These are phyloP conservation scores for Unio delphinus DNA, from an alignment of 2,888 invertebrate species.

Conservation along the genomic window DNA sequence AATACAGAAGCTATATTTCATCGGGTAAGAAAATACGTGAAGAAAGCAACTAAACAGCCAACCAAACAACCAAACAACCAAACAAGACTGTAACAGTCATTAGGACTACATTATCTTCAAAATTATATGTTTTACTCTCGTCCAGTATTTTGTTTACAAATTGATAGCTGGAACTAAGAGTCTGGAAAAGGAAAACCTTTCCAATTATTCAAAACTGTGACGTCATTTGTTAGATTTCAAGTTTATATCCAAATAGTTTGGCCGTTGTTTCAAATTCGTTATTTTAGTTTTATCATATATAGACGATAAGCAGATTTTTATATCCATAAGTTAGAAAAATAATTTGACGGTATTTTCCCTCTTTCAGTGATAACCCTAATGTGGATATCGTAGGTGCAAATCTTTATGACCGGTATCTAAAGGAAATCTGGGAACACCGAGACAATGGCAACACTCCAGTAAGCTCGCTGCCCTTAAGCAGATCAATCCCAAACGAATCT, in stretches of 20 bases:
- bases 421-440: constrained; percentile 23
- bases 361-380: constrained; percentile 68
- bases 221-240: too few relatives aligned
- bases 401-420: constrained; percentile 65
- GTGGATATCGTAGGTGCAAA: constrained; percentile 71
- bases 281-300: too few relatives aligned
- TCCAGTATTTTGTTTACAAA: background rate
- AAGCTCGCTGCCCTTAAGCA: constrained; percentile 49
- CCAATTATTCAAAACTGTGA: too few relatives aligned
- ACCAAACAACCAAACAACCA: background rate
- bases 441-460: constrained; percentile 33
- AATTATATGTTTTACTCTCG: background rate
- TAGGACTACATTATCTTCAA: background rate
- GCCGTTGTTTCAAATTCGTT: too few relatives aligned
- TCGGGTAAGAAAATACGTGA: constrained; percentile 63
- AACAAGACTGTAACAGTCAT: background rate
- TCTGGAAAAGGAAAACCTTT: too few relatives aligned
- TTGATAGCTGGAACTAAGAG: too few relatives aligned
- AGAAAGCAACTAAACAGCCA: background rate
- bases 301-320: too few relatives aligned
- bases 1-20: constrained; percentile 67
- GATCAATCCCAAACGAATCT: constrained; percentile 60
- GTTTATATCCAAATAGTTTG: too few relatives aligned
- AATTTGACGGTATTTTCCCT: too few relatives aligned
- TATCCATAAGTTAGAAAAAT: too few relatives aligned